A percentile compares a stretch with the other conserved stretches of the same genome.
Evolutionary conservation across 1,140 invertebrate genomes (phyloP).

Genomic region (Gryllus bimaculatus): DNA sequence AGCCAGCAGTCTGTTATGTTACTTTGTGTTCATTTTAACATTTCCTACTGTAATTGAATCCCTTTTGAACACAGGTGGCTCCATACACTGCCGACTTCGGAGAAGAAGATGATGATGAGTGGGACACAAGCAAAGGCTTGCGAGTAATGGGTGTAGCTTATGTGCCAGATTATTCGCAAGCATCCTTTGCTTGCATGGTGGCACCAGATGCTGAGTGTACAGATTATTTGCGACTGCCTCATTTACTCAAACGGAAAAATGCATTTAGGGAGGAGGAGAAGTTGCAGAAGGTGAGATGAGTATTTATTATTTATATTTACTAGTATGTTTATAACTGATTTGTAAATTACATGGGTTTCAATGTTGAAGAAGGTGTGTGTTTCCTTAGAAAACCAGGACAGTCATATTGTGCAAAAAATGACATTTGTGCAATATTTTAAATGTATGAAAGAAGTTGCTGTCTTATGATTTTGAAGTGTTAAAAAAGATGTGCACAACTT

Average conservation of each 20-base stretch:
- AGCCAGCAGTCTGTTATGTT: no score
- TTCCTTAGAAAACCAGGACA: no score
- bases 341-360: not conserved
- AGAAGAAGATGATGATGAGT: constrained; percentile 84
- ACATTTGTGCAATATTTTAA: no score
- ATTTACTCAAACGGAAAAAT: constrained; percentile 74
- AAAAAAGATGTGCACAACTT: no score
- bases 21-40: no score
- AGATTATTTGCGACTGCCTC: constrained; percentile 78
- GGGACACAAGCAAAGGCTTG: constrained; percentile 76
- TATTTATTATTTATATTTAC: not conserved
- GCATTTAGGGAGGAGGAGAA: constrained; percentile 63
- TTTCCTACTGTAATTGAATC: not conserved
- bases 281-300: constrained; percentile 46
- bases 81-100: constrained; percentile 72
- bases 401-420: no score
- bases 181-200: constrained; percentile 81
- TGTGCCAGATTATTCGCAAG: constrained; percentile 73
- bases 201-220: constrained; percentile 83
- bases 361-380: no score
- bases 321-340: not conserved
- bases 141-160: constrained; percentile 83
- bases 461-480: no score
- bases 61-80: constrained; percentile 43
- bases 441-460: no score